Evolutionary conservation across 2,888 invertebrate genomes (phyloP).

Genomic region (Drosophila lutescens): DNA sequence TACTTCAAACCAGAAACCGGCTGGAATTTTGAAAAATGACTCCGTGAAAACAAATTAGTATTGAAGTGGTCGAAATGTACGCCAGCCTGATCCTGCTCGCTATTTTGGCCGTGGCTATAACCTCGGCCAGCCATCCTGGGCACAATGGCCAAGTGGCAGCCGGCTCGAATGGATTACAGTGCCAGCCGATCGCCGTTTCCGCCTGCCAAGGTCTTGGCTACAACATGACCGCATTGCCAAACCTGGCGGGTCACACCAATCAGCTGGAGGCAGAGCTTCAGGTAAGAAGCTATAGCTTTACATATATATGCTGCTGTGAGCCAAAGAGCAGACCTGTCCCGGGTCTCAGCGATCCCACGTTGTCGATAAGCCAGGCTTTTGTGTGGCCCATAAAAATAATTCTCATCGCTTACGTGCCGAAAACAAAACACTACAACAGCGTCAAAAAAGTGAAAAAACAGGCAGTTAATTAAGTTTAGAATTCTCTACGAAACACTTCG

Average conservation of each 20-base stretch:
- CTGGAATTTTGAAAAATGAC: not conserved
- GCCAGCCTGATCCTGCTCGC: conserved; percentile 7
- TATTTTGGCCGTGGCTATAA: not conserved
- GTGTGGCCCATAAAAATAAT: conserved; percentile 73
- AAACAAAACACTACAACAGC: conserved; percentile 25
- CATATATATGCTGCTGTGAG: not conserved
- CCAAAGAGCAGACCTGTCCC: conserved; percentile 20
- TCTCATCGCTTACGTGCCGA: conserved; percentile 79
- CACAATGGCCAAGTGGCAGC: conserved; percentile 24
- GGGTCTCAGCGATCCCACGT: conserved; percentile 28
- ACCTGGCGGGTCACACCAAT: conserved; percentile 91
- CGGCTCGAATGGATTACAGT: conserved; percentile 86
- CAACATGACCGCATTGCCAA: conserved; percentile 94
- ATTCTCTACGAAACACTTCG: not conserved
- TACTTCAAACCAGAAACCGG: not conserved
- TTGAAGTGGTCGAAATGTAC: not conserved
- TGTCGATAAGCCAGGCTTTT: conserved; percentile 69
- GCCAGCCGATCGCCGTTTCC: conserved; percentile 91
- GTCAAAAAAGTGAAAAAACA: conserved; percentile 7
- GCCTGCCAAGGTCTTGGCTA: conserved; percentile 93
- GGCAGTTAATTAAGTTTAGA: not conserved
- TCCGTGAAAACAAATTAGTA: not conserved
- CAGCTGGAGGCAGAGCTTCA: conserved; percentile 92
- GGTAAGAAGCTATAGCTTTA: conserved; percentile 84
- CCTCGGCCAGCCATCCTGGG: conserved; percentile 7